Percentiles rank a stretch among this genome's conserved stretches.
These are phyloP conservation scores for Lagodon rhomboides DNA, from an alignment of 2,797 vertebrate genomes.

Conservation along the genomic window DNA sequence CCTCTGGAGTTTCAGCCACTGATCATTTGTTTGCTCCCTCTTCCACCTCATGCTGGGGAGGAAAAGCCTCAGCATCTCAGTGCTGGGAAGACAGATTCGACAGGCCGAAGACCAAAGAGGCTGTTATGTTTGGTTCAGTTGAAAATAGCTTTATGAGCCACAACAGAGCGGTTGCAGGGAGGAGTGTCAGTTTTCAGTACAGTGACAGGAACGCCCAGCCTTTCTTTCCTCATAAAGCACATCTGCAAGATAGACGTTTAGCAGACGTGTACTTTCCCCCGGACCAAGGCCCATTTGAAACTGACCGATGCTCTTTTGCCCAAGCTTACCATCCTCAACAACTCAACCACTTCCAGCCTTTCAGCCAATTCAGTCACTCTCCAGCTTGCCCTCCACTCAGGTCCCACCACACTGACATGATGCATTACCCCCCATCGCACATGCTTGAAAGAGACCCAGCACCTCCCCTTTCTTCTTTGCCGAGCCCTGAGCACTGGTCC, in stretches of 20 bases:
- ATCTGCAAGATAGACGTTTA: conserved; percentile 33
- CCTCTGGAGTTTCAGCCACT: conserved; percentile 21
- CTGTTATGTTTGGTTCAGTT: conserved; percentile 48
- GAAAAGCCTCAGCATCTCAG: conserved; percentile 38
- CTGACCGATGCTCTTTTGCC: conserved; percentile 33
- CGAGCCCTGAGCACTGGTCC: conserved; percentile 78
- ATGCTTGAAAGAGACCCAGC: conserved; percentile 67
- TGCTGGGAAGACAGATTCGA: conserved; percentile 41
- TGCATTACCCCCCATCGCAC: conserved; percentile 70
- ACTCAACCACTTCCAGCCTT: conserved; percentile 58
- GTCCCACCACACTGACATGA: conserved; percentile 56
- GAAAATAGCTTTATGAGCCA: conserved; percentile 56
- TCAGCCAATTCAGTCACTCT: conserved; percentile 54
- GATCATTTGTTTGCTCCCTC: conserved; percentile 47
- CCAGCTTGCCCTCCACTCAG: conserved; percentile 36
- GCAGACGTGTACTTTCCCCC: conserved; percentile 29
- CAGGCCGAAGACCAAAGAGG: conserved; percentile 33
- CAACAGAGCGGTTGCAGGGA: conserved; percentile 32
- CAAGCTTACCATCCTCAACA: conserved; percentile 39
- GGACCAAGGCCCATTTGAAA: conserved; percentile 42
- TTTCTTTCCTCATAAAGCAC: conserved; percentile 38
- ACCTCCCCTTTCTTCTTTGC: conserved; percentile 44
- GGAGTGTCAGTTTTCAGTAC: conserved; percentile 3
- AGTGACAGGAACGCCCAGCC: conserved; percentile 18
- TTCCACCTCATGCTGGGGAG: conserved; percentile 41